phyloP scores from a whole-genome alignment of 2,888 invertebrate genomes.

The Rhorus exstirpatorius region DNA sequence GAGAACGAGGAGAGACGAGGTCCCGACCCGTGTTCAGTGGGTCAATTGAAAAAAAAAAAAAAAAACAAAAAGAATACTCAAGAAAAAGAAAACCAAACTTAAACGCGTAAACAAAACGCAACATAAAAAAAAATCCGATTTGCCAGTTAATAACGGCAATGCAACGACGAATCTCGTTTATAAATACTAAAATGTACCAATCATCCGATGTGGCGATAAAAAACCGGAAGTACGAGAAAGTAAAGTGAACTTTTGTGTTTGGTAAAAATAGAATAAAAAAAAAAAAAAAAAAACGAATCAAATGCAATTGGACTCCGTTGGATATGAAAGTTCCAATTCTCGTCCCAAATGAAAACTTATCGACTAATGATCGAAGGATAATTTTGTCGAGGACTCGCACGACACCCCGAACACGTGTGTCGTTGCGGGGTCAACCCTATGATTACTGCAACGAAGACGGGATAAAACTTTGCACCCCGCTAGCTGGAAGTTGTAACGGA shows the following conservation, averaged over 20 bases:
- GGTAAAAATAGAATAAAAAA: conserved; percentile 15
- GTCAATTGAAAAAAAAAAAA: not conserved
- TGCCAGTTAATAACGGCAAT: not conserved
- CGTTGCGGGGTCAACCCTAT: not conserved
- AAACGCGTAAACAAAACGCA: too few relatives aligned
- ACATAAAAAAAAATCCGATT: not conserved
- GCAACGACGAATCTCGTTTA: conserved; percentile 2
- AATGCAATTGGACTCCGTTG: conserved; percentile 11
- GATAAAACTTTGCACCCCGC: conserved; percentile 15
- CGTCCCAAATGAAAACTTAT: conserved; percentile 19
- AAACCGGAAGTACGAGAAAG: not conserved
- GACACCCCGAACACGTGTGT: not conserved
- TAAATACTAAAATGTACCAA: conserved; percentile 10
- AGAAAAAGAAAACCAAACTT: too few relatives aligned
- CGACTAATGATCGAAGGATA: not conserved
- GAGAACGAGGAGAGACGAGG: too few relatives aligned
- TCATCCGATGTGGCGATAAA: conserved; percentile 1
- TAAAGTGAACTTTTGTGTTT: not conserved
- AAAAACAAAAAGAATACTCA: too few relatives aligned
- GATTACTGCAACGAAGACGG: conserved; percentile 35
- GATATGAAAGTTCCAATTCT: conserved; percentile 5
- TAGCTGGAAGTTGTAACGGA: conserved; percentile 34
- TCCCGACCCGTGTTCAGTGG: too few relatives aligned
- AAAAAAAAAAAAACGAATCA: conserved; percentile 4
- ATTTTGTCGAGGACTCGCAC: not conserved